These are phyloP conservation scores for Indicator indicator DNA, from an alignment of 2,113 vertebrate species.

Conservation along the genomic window DNA sequence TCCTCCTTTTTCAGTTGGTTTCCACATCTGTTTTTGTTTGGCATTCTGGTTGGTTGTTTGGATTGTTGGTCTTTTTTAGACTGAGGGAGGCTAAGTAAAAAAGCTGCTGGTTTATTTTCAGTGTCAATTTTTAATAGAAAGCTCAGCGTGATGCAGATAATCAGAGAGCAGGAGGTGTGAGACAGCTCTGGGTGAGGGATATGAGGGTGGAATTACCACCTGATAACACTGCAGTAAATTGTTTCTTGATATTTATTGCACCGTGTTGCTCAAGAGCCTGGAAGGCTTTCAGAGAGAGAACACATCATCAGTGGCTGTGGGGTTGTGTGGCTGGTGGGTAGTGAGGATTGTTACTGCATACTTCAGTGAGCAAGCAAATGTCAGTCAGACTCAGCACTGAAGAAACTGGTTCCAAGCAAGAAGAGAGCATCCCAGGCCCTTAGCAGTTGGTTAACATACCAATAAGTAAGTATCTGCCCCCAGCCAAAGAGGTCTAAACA, in stretches of 20 bases:
- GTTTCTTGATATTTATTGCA: not conserved
- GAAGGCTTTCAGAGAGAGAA: not conserved
- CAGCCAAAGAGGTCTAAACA: not conserved
- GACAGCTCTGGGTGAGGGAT: not conserved
- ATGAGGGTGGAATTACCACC: not conserved
- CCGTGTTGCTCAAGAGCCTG: not conserved
- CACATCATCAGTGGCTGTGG: not conserved
- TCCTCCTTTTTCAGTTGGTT: not conserved
- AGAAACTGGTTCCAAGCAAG: not conserved
- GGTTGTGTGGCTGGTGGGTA: not conserved
- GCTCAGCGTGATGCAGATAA: not conserved
- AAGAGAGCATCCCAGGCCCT: not conserved
- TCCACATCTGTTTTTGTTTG: constrained; percentile 15
- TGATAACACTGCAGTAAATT: constrained; percentile 10
- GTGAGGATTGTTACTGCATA: not conserved
- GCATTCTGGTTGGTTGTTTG: constrained; percentile 48
- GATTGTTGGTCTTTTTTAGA: not conserved
- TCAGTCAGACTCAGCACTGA: not conserved
- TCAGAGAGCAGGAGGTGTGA: not conserved
- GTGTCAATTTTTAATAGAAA: constrained; percentile 58
- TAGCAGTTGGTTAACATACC: not conserved
- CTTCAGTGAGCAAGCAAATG: not conserved
- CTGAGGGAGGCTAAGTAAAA: not conserved
- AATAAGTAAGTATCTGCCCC: not conserved
- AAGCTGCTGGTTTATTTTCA: constrained; percentile 68